These are phyloP conservation scores for Thumatha senex DNA, from an alignment of 2,888 invertebrate genomes.

Conservation along the genomic window DNA sequence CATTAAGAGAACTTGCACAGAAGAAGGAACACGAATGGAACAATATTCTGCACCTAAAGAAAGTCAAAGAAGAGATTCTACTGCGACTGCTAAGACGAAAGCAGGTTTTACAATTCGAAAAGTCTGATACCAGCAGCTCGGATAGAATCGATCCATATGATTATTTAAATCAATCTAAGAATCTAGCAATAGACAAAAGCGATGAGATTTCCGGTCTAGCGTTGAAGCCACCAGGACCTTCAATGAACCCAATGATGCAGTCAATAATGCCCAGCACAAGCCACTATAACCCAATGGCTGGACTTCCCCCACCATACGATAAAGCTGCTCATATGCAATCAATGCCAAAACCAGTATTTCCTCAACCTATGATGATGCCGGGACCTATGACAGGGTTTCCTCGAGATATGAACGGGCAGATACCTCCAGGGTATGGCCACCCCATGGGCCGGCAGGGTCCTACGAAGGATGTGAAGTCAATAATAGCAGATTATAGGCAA, in stretches of 20 bases:
- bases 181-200: conserved; percentile 74
- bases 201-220: conserved; percentile 75
- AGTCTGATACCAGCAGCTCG: conserved; percentile 67
- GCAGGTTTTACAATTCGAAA: conserved; percentile 83
- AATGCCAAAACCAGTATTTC: conserved; percentile 73
- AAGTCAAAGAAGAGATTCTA: conserved; percentile 92
- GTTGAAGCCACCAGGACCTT: conserved; percentile 65
- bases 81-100: conserved; percentile 87
- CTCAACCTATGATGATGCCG: conserved; percentile 71
- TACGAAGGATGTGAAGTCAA: conserved; percentile 91
- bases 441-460: conserved; percentile 88
- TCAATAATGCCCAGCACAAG: conserved; percentile 66
- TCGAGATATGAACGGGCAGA: conserved; percentile 82
- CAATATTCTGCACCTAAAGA: conserved; percentile 90
- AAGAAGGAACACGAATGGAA: conserved; percentile 95
- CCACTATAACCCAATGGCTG: conserved; percentile 70
- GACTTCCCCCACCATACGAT: conserved; percentile 74
- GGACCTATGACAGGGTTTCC: conserved; percentile 69
- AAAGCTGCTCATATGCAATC: conserved; percentile 71
- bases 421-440: conserved; percentile 77
- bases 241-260: conserved; percentile 60
- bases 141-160: conserved; percentile 70
- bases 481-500: conserved; percentile 91
- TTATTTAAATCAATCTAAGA: conserved; percentile 71
- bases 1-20: conserved; percentile 88